Evolutionary conservation across 1,140 invertebrate genomes (phyloP), one percentile per base, ranked within the genome.

Genomic region (Tetramorium simillimum): DNA sequence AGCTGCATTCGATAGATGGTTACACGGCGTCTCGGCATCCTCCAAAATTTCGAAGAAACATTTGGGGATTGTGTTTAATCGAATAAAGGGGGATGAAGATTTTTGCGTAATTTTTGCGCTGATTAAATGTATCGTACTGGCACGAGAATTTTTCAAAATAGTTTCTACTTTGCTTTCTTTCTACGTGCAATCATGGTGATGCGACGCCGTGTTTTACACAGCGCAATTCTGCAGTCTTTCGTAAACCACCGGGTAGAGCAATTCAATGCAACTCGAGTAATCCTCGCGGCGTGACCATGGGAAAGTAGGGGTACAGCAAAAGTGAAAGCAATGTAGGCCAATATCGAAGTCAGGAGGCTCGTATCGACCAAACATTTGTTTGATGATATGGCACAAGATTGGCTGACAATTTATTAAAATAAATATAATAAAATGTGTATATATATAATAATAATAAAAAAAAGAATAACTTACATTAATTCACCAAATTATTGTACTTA

Each of bases 281-380:
- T 89, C 84, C 84, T 82, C 76, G 49, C 56, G 77, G 85, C 85
- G 88, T 89, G 89, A 90, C 88, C 89, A 90, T 89, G 89, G 82
- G 89, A 90, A 90, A 90, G 88, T 87, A 90, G 84, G 86, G 78
- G 80, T 87, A 87, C 85, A 69, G 67, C 75, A 90, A 90, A 90
- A 90, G 89, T 89, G 89, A 90, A 90, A 90, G 89, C 85, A 90
- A 87, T 86, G 88, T 89, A 87, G 88, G 73, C 88, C 88, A 87
- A 90, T 90, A 89, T 87, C 67, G 85, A 62, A 87, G 82, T 80
- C 75, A 86, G 60, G 49, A 62, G 76, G 33, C 67, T 24, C 18
- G 10, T 51, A 69, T 85, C 56, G 77, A 70, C 60, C 80, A 85
- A 89, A 87, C 37, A 84, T 84, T 87, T 24, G 24, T 56, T 46